A percentile compares a stretch with the other conserved stretches of the same genome.
phyloP scores from a whole-genome alignment of 2,113 vertebrate genomes.

The Pangasianodon hypophthalmus region DNA sequence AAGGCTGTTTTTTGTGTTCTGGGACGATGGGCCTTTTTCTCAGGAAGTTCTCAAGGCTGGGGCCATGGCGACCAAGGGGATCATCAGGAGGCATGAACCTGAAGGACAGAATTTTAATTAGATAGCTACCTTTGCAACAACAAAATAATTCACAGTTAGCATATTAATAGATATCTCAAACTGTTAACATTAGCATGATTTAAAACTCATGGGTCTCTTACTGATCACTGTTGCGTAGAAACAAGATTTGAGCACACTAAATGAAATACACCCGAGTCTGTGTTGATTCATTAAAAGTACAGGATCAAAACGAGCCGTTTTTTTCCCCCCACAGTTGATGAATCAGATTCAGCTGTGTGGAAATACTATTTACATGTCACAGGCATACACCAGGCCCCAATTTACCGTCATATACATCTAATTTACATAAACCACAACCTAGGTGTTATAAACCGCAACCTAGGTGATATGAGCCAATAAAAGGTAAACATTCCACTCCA shows the following conservation, averaged over 20 bases:
- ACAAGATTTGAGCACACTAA: neutral
- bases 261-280: neutral
- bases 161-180: neutral
- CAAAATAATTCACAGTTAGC: neutral
- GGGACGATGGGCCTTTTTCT: constrained; percentile 91
- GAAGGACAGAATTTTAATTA: constrained; percentile 1
- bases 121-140: neutral
- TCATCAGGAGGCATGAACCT: constrained; percentile 98
- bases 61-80: constrained; percentile 93
- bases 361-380: neutral
- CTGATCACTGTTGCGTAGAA: neutral
- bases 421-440: neutral
- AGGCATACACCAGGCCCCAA: neutral
- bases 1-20: constrained; percentile 97
- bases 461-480: neutral
- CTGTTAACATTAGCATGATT: neutral
- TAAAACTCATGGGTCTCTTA: neutral
- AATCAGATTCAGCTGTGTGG: neutral
- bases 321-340: neutral
- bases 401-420: neutral
- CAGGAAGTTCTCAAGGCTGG: constrained; percentile 96
- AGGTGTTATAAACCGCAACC: neutral
- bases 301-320: neutral
- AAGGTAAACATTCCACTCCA: neutral
- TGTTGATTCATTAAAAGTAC: neutral